phyloP scores from a whole-genome alignment of 2,888 invertebrate genomes.

The Carcina quercana region DNA sequence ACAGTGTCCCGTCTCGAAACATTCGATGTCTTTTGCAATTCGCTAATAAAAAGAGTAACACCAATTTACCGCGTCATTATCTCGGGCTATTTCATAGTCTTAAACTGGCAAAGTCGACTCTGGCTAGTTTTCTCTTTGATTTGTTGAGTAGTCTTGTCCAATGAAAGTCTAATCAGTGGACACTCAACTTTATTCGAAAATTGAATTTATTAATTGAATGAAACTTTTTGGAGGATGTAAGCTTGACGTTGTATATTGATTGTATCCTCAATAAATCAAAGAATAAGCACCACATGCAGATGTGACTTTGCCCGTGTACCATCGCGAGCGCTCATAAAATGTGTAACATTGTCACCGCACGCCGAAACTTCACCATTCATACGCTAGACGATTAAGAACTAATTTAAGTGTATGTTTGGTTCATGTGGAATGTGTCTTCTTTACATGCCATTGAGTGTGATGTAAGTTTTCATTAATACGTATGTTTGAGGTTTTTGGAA shows the following conservation, averaged over 20 bases:
- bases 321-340: conserved; percentile 18
- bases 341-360: conserved; percentile 18
- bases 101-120: too few relatives aligned
- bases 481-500: conserved; percentile 60
- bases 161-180: too few relatives aligned
- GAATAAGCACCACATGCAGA: too few relatives aligned
- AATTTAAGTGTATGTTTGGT: conserved; percentile 52
- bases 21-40: conserved; percentile 26
- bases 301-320: conserved; percentile 2
- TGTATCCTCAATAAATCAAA: too few relatives aligned
- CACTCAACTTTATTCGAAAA: too few relatives aligned
- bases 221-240: too few relatives aligned
- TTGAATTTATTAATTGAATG: too few relatives aligned
- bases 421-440: conserved; percentile 66
- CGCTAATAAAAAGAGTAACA: conserved; percentile 18
- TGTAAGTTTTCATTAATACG: conserved; percentile 51
- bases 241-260: too few relatives aligned
- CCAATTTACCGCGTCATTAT: conserved; percentile 23
- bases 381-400: conserved; percentile 36
- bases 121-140: too few relatives aligned
- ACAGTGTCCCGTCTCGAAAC: conserved; percentile 44
- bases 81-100: too few relatives aligned
- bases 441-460: conserved; percentile 61
- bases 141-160: too few relatives aligned
- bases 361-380: conserved; percentile 34